Percentiles rank a stretch among this genome's conserved stretches.
Evolutionary conservation across 1,140 invertebrate genomes (phyloP).

Genomic region (Calliphora vicina): DNA sequence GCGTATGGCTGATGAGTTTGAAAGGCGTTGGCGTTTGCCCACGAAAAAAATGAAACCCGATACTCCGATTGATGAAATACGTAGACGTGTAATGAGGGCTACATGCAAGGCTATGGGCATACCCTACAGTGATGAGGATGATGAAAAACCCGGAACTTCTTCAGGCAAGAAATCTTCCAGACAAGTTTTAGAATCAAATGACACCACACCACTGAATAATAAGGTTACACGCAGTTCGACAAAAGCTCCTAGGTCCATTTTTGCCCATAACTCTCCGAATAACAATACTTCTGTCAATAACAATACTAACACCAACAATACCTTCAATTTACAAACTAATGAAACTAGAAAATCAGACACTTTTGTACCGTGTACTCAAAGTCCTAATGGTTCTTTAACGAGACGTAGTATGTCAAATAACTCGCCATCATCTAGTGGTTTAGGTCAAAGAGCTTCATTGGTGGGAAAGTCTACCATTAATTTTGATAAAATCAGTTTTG

Average conservation of each 20-base stretch:
- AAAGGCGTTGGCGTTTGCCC: conserved; percentile 57
- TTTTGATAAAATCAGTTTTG: conserved; percentile 60
- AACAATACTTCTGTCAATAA: neutral
- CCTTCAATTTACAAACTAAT: neutral
- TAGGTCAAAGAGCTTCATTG: conserved; percentile 20
- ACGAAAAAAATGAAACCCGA: conserved; percentile 53
- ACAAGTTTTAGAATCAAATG: neutral
- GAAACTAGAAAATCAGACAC: conserved; percentile 33
- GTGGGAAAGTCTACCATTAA: conserved; percentile 49
- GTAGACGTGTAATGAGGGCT: conserved; percentile 52
- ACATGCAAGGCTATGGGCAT: conserved; percentile 58
- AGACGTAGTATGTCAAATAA: neutral
- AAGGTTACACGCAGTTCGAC: neutral
- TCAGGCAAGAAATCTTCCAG: conserved; percentile 33
- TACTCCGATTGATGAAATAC: conserved; percentile 54
- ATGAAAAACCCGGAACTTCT: conserved; percentile 17
- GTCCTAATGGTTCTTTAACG: conserved; percentile 28
- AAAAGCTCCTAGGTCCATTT: conserved; percentile 33
- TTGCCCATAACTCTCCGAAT: neutral
- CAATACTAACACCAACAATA: neutral
- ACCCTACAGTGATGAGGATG: conserved; percentile 42
- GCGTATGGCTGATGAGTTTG: conserved; percentile 58
- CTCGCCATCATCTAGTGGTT: neutral
- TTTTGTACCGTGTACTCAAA: conserved; percentile 47
- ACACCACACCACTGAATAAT: neutral